A percentile compares a stretch with the other conserved stretches of the same genome.
Evolutionary conservation across 2,888 invertebrate species (phyloP).

Genomic region (Caenorhabditis sp.): DNA sequence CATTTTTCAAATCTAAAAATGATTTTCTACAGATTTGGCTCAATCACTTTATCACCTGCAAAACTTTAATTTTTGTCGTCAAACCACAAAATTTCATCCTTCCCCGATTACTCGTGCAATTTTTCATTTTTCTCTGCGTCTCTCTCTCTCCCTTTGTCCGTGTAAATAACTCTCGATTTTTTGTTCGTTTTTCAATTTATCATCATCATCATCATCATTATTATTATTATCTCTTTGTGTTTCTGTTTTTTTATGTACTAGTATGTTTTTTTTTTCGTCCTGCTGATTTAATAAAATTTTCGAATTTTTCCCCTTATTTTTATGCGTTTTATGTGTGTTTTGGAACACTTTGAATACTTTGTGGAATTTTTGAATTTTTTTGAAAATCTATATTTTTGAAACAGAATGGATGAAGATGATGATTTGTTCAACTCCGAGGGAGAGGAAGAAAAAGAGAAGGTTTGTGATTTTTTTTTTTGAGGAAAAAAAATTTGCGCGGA

Average conservation of each 20-base stretch:
- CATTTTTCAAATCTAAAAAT: no score
- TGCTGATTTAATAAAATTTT: neutral
- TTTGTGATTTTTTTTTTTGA: neutral
- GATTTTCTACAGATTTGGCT: no score
- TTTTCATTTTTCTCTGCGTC: conserved; percentile 21
- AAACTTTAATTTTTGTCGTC: no score
- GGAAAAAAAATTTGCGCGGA: conserved; percentile 1
- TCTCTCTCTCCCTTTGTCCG: conserved; percentile 7
- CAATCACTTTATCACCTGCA: no score
- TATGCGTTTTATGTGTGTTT: neutral
- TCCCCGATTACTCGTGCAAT: conserved; percentile 24
- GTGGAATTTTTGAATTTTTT: neutral
- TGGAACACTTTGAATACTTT: neutral
- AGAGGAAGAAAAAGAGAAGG: conserved; percentile 51
- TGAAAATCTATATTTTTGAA: conserved; percentile 7
- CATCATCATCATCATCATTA: neutral
- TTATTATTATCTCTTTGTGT: neutral
- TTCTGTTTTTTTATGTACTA: neutral
- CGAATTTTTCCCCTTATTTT: neutral
- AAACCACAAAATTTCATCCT: no score
- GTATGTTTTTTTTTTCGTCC: neutral
- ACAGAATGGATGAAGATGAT: conserved; percentile 54
- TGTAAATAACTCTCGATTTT: conserved; percentile 2
- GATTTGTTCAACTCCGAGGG: conserved; percentile 53
- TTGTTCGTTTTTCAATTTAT: conserved; percentile 8